Conservation (phyloP, 2,113 vertebrate genomes). For the Pollachius pollachius region DNA sequence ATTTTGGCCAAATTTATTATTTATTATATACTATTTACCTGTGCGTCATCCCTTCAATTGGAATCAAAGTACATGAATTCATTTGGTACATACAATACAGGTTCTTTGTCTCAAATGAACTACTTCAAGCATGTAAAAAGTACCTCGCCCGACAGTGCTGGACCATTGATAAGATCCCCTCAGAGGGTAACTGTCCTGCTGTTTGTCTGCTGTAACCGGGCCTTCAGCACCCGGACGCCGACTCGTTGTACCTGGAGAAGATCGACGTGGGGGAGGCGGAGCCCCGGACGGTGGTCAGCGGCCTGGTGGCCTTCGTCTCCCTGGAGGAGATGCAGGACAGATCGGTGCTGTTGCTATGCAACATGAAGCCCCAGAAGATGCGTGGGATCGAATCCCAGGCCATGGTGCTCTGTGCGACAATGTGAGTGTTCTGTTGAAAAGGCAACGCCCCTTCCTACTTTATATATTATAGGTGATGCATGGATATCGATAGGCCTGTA, state of each 20-base stretch:
- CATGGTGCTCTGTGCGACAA: constrained; percentile 92
- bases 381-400: constrained; percentile 93
- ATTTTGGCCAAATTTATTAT: too few species aligned
- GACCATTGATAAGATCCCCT: too few species aligned
- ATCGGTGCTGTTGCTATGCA: constrained; percentile 89
- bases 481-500: too few species aligned
- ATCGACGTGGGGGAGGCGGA: constrained; percentile 88
- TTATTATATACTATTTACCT: too few species aligned
- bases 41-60: too few species aligned
- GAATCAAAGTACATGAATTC: too few species aligned
- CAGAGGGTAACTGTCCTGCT: not conserved
- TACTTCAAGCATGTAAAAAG: too few species aligned
- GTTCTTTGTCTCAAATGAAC: too few species aligned
- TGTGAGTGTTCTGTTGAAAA: constrained; percentile 69
- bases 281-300: constrained; percentile 91
- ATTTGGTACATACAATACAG: too few species aligned
- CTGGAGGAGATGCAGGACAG: constrained; percentile 85
- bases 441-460: too few species aligned
- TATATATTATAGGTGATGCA: too few species aligned
- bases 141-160: too few species aligned
- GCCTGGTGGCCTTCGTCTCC: constrained; percentile 86
- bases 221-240: constrained; percentile 88
- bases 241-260: constrained; percentile 91
- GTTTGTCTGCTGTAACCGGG: not conserved
- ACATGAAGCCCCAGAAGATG: constrained; percentile 96